phyloP scores from a whole-genome alignment of 1,140 invertebrate genomes.

The Drosophila eugracilis region DNA sequence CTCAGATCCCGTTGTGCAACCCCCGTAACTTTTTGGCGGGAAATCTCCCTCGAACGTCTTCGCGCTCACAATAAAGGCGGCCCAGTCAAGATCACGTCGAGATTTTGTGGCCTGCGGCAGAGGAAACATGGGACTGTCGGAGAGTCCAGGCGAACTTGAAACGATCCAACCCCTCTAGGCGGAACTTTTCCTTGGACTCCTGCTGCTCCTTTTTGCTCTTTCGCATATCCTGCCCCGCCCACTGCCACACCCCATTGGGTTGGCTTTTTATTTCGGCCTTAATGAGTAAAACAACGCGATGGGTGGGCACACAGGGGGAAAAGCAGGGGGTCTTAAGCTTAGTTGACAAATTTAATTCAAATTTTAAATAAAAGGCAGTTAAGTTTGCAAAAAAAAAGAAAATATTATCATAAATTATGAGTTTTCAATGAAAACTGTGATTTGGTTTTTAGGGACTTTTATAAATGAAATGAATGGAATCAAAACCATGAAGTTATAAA shows the following conservation, averaged over 20 bases:
- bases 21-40: conserved; percentile 81
- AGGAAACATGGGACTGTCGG: neutral
- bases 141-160: no score
- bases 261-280: conserved; percentile 13
- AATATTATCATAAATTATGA: neutral
- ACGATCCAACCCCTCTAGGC: conserved; percentile 32
- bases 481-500: neutral
- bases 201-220: conserved; percentile 43
- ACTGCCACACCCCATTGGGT: neutral
- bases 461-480: no score
- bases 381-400: neutral
- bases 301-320: conserved; percentile 18
- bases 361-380: neutral
- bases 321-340: neutral
- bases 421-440: neutral
- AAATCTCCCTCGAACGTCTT: conserved; percentile 64
- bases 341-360: neutral
- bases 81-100: conserved; percentile 40
- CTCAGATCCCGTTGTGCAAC: conserved; percentile 58
- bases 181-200: conserved; percentile 36
- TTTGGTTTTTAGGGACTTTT: neutral
- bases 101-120: conserved; percentile 46
- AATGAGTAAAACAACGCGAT: conserved; percentile 17
- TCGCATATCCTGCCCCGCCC: neutral
- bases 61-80: conserved; percentile 41